phyloP scores from a whole-genome alignment of 2,113 vertebrate genomes.

The Ifrita kowaldi region DNA sequence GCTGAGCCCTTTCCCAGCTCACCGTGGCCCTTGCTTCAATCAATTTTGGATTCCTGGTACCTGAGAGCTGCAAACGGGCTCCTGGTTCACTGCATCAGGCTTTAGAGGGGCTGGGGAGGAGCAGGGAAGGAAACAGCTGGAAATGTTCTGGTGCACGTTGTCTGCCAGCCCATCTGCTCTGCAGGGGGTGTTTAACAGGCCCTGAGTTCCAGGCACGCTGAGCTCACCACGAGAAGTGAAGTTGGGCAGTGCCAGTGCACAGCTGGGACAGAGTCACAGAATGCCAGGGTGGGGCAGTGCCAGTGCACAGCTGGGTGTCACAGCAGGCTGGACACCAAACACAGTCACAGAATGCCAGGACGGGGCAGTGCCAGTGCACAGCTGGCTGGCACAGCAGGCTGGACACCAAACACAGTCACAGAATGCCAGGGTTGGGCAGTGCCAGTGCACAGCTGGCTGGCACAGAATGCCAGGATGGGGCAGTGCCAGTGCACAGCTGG shows the following conservation, averaged over 20 bases:
- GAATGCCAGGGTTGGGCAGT: background rate
- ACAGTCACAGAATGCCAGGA: too few relatives aligned
- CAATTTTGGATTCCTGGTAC: background rate
- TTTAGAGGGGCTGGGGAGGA: background rate
- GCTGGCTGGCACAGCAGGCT: background rate
- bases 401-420: background rate
- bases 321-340: too few relatives aligned
- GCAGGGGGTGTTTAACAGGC: background rate
- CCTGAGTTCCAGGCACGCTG: background rate
- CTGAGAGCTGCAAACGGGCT: background rate
- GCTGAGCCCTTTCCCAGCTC: background rate
- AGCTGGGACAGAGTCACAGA: background rate
- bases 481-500: too few relatives aligned
- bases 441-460: too few relatives aligned
- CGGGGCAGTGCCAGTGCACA: background rate
- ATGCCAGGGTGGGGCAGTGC: background rate
- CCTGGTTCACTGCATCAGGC: background rate
- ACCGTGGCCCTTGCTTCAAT: accelerated
- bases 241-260: background rate
- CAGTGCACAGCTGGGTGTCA: too few relatives aligned
- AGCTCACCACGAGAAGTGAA: background rate
- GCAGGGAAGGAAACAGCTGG: background rate
- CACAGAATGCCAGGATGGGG: background rate
- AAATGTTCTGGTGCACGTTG: accelerated
- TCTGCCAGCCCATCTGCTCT: background rate